These are phyloP conservation scores for Cnemophilus loriae DNA, from an alignment of 2,113 vertebrate genomes.

Conservation along the genomic window DNA sequence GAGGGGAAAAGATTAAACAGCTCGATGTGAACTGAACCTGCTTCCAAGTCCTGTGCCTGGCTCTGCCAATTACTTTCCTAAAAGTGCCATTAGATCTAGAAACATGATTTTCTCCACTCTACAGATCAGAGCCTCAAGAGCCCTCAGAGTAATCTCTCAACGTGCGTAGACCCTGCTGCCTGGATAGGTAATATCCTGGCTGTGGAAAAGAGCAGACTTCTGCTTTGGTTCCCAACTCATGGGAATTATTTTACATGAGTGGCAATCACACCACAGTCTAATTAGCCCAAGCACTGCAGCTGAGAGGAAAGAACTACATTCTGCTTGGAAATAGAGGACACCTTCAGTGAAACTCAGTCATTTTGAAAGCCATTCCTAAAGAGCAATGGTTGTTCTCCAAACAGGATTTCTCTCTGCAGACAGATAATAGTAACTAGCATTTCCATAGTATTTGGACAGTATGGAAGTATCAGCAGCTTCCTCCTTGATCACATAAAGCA, in stretches of 20 bases:
- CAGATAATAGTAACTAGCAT: not conserved
- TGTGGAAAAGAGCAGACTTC: not conserved
- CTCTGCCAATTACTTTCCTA: not conserved
- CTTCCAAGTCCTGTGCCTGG: not conserved
- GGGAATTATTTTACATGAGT: not conserved
- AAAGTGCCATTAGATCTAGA: not conserved
- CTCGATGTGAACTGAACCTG: not conserved
- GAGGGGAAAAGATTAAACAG: not conserved
- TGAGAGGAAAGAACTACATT: not conserved
- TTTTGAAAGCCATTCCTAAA: not conserved
- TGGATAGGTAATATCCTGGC: not conserved
- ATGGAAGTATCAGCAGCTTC: not conserved
- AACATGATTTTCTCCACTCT: not conserved
- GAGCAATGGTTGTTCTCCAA: not conserved
- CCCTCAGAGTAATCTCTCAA: not conserved
- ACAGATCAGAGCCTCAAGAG: not conserved
- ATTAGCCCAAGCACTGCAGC: not conserved
- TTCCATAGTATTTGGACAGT: not conserved
- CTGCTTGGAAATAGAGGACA: not conserved
- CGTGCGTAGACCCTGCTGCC: fast-evolving
- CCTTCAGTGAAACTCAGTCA: not conserved
- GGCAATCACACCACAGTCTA: not conserved
- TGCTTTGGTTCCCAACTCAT: not conserved
- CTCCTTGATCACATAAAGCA: not conserved
- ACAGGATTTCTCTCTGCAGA: not conserved